phyloP scores from a whole-genome alignment of 1,140 invertebrate genomes.

The roundworm (Caenorhabditis elegans) region DNA sequence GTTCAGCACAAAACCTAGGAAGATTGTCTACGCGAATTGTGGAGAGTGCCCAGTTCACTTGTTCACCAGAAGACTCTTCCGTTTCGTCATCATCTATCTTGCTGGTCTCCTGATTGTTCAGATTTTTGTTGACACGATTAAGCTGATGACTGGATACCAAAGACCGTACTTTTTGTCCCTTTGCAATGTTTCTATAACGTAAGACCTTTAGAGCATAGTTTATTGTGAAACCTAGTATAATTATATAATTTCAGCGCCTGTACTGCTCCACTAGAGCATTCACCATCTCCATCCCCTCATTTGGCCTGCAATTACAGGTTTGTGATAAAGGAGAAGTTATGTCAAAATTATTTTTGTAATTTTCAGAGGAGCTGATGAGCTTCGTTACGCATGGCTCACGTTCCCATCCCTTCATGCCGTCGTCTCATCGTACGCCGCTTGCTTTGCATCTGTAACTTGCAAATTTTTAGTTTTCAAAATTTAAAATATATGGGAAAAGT shows the following conservation, averaged over 20 bases:
- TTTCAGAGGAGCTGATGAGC: slow-evolving; percentile 56
- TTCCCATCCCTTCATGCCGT: slow-evolving; percentile 66
- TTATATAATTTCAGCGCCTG: slow-evolving; percentile 54
- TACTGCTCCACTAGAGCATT: slow-evolving; percentile 65
- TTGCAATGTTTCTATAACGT: slow-evolving; percentile 64
- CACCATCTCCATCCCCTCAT: slow-evolving; percentile 65
- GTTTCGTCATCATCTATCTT: slow-evolving; percentile 60
- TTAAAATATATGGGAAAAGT: too few relatives aligned
- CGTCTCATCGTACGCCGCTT: slow-evolving; percentile 62
- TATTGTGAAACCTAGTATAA: too few relatives aligned
- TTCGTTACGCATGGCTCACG: slow-evolving; percentile 66
- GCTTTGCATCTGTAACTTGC: slow-evolving; percentile 62
- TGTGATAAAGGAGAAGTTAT: too few relatives aligned
- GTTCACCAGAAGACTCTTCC: slow-evolving; percentile 61
- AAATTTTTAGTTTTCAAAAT: neutral
- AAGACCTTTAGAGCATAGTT: slow-evolving; percentile 41
- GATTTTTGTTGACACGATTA: slow-evolving; percentile 66
- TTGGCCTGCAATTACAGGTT: slow-evolving; percentile 60
- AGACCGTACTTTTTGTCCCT: slow-evolving; percentile 65
- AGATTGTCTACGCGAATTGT: slow-evolving; percentile 62
- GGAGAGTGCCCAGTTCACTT: slow-evolving; percentile 62
- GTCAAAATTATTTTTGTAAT: neutral
- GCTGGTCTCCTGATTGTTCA: slow-evolving; percentile 64
- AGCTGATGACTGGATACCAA: slow-evolving; percentile 65
- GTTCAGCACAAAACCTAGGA: slow-evolving; percentile 65